Base-by-base conservation (phyloP, 1,140 invertebrate genomes). In the Cyclina sinensis region DNA sequence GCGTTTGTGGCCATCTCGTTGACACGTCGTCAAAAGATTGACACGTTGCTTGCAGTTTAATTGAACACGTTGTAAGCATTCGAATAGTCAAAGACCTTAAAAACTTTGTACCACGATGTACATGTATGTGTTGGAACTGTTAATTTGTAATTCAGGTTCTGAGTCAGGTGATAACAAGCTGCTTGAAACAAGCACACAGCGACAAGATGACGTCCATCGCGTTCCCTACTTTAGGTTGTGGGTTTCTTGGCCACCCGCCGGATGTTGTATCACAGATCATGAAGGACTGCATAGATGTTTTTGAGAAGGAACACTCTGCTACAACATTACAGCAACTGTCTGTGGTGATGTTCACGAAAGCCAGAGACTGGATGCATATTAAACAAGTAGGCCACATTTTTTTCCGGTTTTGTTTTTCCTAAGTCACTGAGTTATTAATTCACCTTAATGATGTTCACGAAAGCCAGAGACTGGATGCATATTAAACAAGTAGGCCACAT, bases 181-280 rank as follows among this genome's bases (percentile, higher is more conserved):
- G 84, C 32, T 30, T 86, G 12, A 54, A 78, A 43, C 70, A 46
- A 3, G 84, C 84, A 2, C 70, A 86, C 30, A 30, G 37, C 0
- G 70, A 78, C n/a, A 86, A 54, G 32, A 43, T 76, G 51, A 46
- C 74, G 48, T 90, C 89, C 21, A 88, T 91, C 0, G 86, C 89
- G n/a, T 65, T 91, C 30, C 90, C 90, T 9, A 83, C 89, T 18
- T 32, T 91, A 16, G 90, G 90, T 27, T 81, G 89, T 59, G 90
- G 90, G 35, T 90, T 79, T 46, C 89, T 90, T 5, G 59, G 70
- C 0, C 65, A 84, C 27, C 90, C 90, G 18, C 24, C 80, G 0
- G 79, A 70, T 73, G 37, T 89, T 70, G 89, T 86, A 12, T 85
- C 89, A 30, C 62, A 78, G n/a, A 62, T 37, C 7, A 90, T 91